Percentiles rank a stretch among this genome's conserved stretches.
Conservation (phyloP, 2,888 invertebrate genomes). For the Dynastes hyllus region DNA sequence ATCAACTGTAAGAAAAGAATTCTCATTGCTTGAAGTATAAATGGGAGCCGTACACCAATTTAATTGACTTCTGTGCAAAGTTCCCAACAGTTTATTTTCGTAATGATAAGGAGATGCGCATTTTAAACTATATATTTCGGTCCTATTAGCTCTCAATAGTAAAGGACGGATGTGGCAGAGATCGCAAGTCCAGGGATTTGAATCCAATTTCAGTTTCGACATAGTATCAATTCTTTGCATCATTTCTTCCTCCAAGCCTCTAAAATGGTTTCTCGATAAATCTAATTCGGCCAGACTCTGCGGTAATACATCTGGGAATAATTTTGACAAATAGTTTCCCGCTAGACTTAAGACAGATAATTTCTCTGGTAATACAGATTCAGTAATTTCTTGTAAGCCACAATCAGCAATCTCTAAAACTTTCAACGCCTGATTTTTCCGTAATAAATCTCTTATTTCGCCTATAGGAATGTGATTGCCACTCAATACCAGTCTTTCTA, state of each 20-base stretch:
- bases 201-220: conserved; percentile 70
- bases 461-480: conserved; percentile 78
- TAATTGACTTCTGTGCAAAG: conserved; percentile 68
- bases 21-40: conserved; percentile 73
- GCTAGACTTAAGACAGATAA: conserved; percentile 79
- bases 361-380: conserved; percentile 75
- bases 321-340: conserved; percentile 78
- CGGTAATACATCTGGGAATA: conserved; percentile 75
- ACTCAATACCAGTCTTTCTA: conserved; percentile 80
- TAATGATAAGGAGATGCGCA: conserved; percentile 77
- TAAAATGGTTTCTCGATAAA: conserved; percentile 81
- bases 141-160: conserved; percentile 75
- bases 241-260: conserved; percentile 74
- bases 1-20: conserved; percentile 71
- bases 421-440: conserved; percentile 74
- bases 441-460: conserved; percentile 73
- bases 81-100: conserved; percentile 71
- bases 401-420: conserved; percentile 76
- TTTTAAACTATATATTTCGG: conserved; percentile 72
- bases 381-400: conserved; percentile 75
- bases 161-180: conserved; percentile 78
- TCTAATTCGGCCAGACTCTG: conserved; percentile 78
- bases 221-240: conserved; percentile 67
- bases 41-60: conserved; percentile 75
- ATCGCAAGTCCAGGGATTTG: conserved; percentile 82